Evolutionary conservation across 1,140 invertebrate species (phyloP).

Genomic region (Philotrypesis tridentata): DNA sequence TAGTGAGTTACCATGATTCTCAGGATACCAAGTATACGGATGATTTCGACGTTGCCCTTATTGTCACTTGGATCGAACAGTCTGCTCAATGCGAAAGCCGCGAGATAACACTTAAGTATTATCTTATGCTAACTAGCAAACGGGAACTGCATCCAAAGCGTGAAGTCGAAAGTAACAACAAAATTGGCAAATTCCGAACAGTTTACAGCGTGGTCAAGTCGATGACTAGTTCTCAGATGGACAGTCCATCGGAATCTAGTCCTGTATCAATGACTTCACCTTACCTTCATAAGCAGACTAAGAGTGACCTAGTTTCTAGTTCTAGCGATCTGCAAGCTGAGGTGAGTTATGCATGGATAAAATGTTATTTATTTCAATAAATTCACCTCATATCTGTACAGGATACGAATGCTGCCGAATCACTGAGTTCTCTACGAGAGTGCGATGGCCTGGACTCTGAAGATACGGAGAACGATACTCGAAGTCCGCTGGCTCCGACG

Average conservation of each 20-base stretch:
- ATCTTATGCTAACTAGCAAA: constrained; percentile 82
- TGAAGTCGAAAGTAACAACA: constrained; percentile 78
- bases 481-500: constrained; percentile 60
- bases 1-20: constrained; percentile 77
- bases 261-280: constrained; percentile 55
- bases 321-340: constrained; percentile 50
- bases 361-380: background rate
- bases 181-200: constrained; percentile 79
- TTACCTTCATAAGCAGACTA: constrained; percentile 52
- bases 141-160: constrained; percentile 83
- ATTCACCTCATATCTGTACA: background rate
- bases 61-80: constrained; percentile 77
- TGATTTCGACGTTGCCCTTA: constrained; percentile 82
- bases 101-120: constrained; percentile 82
- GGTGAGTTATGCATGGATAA: background rate
- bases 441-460: constrained; percentile 41
- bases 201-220: constrained; percentile 73
- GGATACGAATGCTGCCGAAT: background rate
- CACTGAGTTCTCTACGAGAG: background rate
- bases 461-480: constrained; percentile 35
- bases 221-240: constrained; percentile 57
- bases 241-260: constrained; percentile 62
- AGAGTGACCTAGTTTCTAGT: constrained; percentile 54
- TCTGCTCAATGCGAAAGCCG: constrained; percentile 47
- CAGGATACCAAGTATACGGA: constrained; percentile 79